phyloP scores from a whole-genome alignment of 2,888 invertebrate species.

The Phania funesta region DNA sequence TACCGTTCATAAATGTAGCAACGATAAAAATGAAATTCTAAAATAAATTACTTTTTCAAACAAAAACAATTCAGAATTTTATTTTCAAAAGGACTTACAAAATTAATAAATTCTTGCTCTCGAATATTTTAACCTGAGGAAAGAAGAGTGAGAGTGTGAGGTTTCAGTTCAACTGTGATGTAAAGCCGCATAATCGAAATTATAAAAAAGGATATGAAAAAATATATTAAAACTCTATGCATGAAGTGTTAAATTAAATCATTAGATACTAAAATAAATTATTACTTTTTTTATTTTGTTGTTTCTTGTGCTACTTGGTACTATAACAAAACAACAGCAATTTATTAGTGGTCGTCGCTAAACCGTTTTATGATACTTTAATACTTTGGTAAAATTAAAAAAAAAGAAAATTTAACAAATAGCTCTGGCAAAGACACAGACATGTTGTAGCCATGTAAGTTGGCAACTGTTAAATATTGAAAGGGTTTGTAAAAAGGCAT shows the following conservation, averaged over 20 bases:
- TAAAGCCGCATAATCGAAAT: neutral
- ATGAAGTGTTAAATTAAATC: slow-evolving; percentile 4
- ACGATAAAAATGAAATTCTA: neutral
- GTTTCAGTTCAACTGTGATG: neutral
- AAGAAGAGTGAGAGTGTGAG: neutral
- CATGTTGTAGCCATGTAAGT: too few species aligned
- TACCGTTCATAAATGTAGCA: neutral
- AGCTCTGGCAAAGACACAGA: too few species aligned
- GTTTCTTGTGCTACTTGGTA: slow-evolving; percentile 21
- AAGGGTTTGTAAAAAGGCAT: too few species aligned
- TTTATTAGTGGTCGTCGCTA: slow-evolving; percentile 44
- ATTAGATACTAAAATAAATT: slow-evolving; percentile 46
- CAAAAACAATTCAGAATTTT: too few species aligned
- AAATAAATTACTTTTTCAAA: neutral
- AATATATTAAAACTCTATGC: slow-evolving; percentile 26
- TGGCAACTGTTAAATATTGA: too few species aligned
- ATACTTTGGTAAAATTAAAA: slow-evolving; percentile 18
- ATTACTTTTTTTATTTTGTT: slow-evolving; percentile 45
- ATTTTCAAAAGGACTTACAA: neutral
- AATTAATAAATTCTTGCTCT: neutral
- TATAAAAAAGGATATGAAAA: neutral
- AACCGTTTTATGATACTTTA: slow-evolving; percentile 44
- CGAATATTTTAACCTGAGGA: neutral
- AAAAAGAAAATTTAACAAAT: neutral
- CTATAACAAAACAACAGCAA: slow-evolving; percentile 20